A percentile compares a stretch with the other conserved stretches of the same genome.
Evolutionary conservation across 92 coral and sea anemone species (phyloP).

Genomic region (Pocillopora grandis): DNA sequence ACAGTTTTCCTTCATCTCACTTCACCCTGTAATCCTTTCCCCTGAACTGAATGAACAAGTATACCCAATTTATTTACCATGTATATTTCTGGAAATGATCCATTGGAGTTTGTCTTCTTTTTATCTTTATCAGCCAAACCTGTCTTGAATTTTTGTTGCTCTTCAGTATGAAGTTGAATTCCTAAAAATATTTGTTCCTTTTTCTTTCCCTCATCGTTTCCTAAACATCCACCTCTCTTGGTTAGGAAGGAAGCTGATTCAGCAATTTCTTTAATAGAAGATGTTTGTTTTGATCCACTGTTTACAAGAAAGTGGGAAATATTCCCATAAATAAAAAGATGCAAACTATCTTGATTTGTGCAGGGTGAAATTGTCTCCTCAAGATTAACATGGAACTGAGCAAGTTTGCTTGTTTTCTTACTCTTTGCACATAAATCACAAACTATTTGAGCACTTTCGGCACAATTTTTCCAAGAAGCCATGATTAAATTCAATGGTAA

Average conservation of each 20-base stretch:
- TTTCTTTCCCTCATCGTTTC: background rate
- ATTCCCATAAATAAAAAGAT: slow-evolving; percentile 7
- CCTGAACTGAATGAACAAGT: background rate
- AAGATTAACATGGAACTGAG: slow-evolving; percentile 7
- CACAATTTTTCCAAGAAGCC: background rate
- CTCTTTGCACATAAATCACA: slow-evolving; percentile 8
- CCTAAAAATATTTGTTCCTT: background rate
- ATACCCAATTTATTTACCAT: background rate
- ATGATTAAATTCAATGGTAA: background rate
- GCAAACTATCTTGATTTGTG: slow-evolving; percentile 6
- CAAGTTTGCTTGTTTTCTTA: slow-evolving; percentile 18
- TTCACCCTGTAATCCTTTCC: background rate
- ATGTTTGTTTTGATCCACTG: background rate
- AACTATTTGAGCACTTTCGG: slow-evolving; percentile 14
- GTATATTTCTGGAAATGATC: background rate
- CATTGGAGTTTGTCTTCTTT: background rate
- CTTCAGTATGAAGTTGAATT: background rate
- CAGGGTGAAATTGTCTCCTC: slow-evolving; percentile 31
- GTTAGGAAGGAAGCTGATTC: background rate
- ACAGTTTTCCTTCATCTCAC: background rate
- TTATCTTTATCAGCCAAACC: background rate
- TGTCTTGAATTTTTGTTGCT: background rate
- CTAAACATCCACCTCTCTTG: too few relatives aligned
- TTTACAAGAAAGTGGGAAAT: background rate
- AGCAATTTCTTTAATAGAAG: background rate